phyloP scores from a whole-genome alignment of 1,140 invertebrate species.

The Lamellibrachia luymesi region DNA sequence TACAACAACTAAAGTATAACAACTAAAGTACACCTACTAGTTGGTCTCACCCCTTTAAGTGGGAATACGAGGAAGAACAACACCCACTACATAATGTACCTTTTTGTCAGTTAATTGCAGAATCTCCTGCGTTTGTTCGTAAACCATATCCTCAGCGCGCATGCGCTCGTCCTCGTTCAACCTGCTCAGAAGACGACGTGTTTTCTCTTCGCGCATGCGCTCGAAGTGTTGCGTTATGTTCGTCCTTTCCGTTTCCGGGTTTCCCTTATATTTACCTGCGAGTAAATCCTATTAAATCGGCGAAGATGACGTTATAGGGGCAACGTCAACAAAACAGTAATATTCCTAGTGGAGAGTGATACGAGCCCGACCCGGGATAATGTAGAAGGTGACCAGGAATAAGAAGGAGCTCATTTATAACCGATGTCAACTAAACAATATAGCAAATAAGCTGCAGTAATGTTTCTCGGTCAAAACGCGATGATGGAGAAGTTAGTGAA shows the following conservation, averaged over 20 bases:
- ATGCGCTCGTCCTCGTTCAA: neutral
- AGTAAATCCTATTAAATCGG: neutral
- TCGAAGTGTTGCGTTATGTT: conserved; percentile 9
- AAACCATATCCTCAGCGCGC: conserved; percentile 8
- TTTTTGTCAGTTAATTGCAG: conserved; percentile 17
- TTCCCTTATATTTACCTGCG: conserved; percentile 11
- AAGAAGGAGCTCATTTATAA: no score
- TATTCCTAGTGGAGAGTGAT: no score
- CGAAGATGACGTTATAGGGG: neutral
- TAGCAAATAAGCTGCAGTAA: no score
- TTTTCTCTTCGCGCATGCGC: conserved; percentile 17
- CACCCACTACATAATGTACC: neutral
- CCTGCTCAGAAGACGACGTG: neutral
- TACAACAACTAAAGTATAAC: no score
- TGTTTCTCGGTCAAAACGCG: no score
- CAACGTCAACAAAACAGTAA: no score
- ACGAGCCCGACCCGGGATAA: no score
- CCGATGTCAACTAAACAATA: no score
- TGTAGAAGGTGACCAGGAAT: no score
- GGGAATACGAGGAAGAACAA: neutral
- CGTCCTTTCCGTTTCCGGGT: neutral
- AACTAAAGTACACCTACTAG: no score
- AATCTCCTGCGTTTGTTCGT: conserved; percentile 22
- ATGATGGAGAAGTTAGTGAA: no score
- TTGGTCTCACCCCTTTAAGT: no score